A percentile compares a stretch with the other conserved stretches of the same genome.
phyloP scores from a whole-genome alignment of 2,113 vertebrate species.

The Ictalurus furcatus region DNA sequence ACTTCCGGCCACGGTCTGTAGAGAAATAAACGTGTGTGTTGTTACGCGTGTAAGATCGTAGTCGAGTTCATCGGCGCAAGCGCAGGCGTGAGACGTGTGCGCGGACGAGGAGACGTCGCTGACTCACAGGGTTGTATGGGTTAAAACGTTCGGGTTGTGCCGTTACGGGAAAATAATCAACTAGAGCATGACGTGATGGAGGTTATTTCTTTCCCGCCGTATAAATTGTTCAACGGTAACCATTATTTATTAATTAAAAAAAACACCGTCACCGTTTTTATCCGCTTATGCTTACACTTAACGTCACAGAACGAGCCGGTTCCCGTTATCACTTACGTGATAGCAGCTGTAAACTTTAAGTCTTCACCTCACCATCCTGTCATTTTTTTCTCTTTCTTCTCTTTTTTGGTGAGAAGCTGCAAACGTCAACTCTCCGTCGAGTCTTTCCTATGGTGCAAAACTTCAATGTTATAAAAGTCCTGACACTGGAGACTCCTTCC shows the following conservation, averaged over 20 bases:
- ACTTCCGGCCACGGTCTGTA: slow-evolving; percentile 49
- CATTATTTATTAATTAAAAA: neutral
- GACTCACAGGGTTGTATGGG: neutral
- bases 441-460: neutral
- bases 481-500: slow-evolving; percentile 7
- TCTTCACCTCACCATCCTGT: no score
- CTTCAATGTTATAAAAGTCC: neutral
- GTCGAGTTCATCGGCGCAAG: neutral
- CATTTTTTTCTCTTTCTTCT: neutral
- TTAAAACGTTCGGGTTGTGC: neutral
- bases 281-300: neutral
- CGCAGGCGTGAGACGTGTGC: neutral
- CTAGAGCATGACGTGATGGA: neutral
- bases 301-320: neutral
- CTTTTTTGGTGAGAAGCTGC: neutral
- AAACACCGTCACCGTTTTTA: neutral
- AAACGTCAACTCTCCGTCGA: neutral
- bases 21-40: neutral
- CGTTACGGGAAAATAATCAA: neutral
- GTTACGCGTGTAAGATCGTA: neutral
- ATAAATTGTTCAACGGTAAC: neutral
- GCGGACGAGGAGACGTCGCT: neutral
- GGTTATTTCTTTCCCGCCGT: neutral
- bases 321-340: neutral
- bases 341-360: neutral